These are phyloP conservation scores for Rhinichthys klamathensis DNA, from an alignment of 2,113 vertebrate genomes.

Conservation along the genomic window DNA sequence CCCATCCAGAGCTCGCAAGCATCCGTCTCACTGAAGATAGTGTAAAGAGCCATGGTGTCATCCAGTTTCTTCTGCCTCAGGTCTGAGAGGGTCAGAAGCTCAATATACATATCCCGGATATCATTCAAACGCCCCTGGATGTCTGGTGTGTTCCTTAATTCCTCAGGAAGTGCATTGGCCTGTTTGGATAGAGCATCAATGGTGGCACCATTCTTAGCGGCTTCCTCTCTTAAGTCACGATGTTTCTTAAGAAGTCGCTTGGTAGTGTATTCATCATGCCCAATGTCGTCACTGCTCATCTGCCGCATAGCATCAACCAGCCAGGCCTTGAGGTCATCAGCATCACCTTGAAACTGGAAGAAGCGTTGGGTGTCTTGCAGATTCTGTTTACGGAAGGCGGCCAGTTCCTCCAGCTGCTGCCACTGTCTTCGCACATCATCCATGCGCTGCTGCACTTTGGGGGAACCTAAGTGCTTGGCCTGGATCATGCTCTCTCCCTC, in stretches of 20 bases:
- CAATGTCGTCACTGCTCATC: conserved; percentile 82
- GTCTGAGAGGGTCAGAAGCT: conserved; percentile 83
- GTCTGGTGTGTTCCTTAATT: conserved; percentile 85
- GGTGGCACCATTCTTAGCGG: conserved; percentile 77
- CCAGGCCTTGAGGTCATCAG: conserved; percentile 87
- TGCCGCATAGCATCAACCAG: conserved; percentile 82
- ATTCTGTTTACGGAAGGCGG: conserved; percentile 85
- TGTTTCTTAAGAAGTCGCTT: conserved; percentile 85
- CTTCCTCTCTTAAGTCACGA: conserved; percentile 81
- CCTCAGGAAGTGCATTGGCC: conserved; percentile 83
- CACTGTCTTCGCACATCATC: conserved; percentile 80
- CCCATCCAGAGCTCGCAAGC: conserved; percentile 96
- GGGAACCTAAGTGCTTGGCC: conserved; percentile 78
- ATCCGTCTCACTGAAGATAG: conserved; percentile 91
- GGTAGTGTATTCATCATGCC: conserved; percentile 90
- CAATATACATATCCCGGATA: conserved; percentile 82
- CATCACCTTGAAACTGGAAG: conserved; percentile 95
- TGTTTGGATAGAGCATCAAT: conserved; percentile 82
- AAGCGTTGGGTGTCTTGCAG: conserved; percentile 86
- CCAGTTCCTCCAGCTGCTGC: conserved; percentile 91
- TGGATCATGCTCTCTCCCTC: conserved; percentile 81
- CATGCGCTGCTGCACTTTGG: conserved; percentile 76
- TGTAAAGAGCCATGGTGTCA: conserved; percentile 89
- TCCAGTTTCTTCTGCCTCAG: conserved; percentile 84
- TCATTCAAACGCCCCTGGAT: conserved; percentile 81